These are phyloP conservation scores for Aporophyla nigra DNA, from an alignment of 2,888 invertebrate species.

Conservation along the genomic window DNA sequence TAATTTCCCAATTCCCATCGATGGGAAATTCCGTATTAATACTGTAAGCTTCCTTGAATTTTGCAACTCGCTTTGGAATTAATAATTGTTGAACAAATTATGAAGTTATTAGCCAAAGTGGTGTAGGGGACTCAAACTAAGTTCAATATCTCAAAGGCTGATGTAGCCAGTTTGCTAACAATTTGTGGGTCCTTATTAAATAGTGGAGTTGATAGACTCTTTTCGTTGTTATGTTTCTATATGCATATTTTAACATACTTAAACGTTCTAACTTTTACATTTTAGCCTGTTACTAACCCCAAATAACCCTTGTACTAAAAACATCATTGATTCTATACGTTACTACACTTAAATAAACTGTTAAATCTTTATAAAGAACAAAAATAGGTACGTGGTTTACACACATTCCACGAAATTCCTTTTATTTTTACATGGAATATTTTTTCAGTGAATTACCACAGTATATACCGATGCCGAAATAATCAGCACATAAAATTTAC, in stretches of 20 bases:
- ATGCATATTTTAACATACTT: background rate
- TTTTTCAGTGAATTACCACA: conserved; percentile 54
- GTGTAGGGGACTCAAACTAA: conserved; percentile 47
- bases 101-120: conserved; percentile 55
- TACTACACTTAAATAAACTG: background rate
- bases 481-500: conserved; percentile 63
- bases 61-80: conserved; percentile 46
- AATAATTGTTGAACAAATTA: conserved; percentile 58
- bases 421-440: conserved; percentile 47
- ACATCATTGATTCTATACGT: background rate
- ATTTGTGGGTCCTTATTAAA: conserved; percentile 3
- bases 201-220: background rate
- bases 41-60: conserved; percentile 40
- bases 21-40: conserved; percentile 34
- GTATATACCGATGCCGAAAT: conserved; percentile 49
- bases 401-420: conserved; percentile 25
- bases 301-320: background rate
- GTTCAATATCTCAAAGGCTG: conserved; percentile 33
- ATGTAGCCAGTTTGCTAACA: conserved; percentile 35
- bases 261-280: background rate
- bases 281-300: background rate
- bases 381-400: conserved; percentile 17
- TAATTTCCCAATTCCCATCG: conserved; percentile 24
- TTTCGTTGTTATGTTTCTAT: background rate
- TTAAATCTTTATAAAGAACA: conserved; percentile 11